Conservation (phyloP, 2,888 invertebrate species). For the Parnassius orleans region DNA sequence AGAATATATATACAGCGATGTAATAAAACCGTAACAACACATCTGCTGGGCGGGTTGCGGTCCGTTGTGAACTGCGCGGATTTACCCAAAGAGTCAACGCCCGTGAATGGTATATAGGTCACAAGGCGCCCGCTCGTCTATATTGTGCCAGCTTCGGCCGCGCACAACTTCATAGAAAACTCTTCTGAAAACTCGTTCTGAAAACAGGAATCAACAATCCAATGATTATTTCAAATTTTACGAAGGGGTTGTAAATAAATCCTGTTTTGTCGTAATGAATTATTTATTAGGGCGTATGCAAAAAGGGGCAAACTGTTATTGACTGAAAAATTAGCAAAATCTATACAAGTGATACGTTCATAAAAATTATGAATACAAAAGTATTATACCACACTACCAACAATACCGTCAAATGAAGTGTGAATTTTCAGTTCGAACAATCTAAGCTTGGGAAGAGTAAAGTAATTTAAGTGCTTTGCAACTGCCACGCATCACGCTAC, state of each 20-base stretch:
- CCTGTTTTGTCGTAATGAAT: slow-evolving; percentile 58
- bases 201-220: slow-evolving; percentile 44
- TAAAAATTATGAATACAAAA: not conserved
- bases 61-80: slow-evolving; percentile 15
- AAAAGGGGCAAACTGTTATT: slow-evolving; percentile 54
- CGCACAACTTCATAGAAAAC: slow-evolving; percentile 46
- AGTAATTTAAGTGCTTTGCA: slow-evolving; percentile 61
- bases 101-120: slow-evolving; percentile 73
- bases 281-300: slow-evolving; percentile 44
- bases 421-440: slow-evolving; percentile 11
- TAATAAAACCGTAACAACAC: slow-evolving; percentile 18
- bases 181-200: slow-evolving; percentile 45
- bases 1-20: slow-evolving; percentile 2
- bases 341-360: not conserved
- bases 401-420: slow-evolving; percentile 14
- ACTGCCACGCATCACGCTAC: slow-evolving; percentile 66
- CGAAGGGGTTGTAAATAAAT: slow-evolving; percentile 39
- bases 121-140: slow-evolving; percentile 74
- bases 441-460: slow-evolving; percentile 39
- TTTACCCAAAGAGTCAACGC: slow-evolving; percentile 66
- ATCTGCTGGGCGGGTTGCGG: slow-evolving; percentile 5
- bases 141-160: slow-evolving; percentile 56
- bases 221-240: slow-evolving; percentile 34
- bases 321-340: slow-evolving; percentile 36
- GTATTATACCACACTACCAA: not conserved